These are phyloP conservation scores for Oryzias dopingdopingensis DNA, from an alignment of 2,797 vertebrate species.

Conservation along the genomic window DNA sequence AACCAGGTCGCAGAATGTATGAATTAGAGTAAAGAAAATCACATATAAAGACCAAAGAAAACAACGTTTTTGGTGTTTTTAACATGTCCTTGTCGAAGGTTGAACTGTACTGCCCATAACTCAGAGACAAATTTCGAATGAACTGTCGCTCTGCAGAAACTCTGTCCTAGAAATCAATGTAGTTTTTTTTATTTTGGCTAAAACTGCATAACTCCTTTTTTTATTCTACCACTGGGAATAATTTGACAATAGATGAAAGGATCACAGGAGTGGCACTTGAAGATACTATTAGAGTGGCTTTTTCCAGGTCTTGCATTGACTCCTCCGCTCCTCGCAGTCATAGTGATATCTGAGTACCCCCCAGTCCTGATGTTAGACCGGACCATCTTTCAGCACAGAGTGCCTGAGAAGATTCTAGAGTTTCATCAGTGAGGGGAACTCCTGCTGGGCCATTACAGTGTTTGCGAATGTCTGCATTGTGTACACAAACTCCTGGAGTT, in stretches of 20 bases:
- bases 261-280: background rate
- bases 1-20: too few species aligned
- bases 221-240: too few species aligned
- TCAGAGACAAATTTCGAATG: too few species aligned
- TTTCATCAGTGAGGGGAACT: slow-evolving; percentile 45
- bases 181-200: background rate
- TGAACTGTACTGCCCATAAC: too few species aligned
- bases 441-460: slow-evolving; percentile 13
- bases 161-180: too few species aligned
- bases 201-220: too few species aligned
- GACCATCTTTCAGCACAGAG: slow-evolving; percentile 52
- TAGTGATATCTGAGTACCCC: slow-evolving; percentile 49
- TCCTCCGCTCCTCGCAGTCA: slow-evolving; percentile 47
- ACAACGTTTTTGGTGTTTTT: too few species aligned
- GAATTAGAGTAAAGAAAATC: too few species aligned
- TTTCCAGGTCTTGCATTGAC: slow-evolving; percentile 45
- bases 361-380: slow-evolving; percentile 50
- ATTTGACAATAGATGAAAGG: too few species aligned
- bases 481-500: slow-evolving; percentile 58
- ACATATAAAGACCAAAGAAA: too few species aligned
- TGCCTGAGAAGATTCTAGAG: slow-evolving; percentile 59
- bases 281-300: slow-evolving; percentile 25
- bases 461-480: slow-evolving; percentile 23
- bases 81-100: too few species aligned
- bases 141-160: too few species aligned